These are phyloP conservation scores for Tragopan temminckii DNA, from an alignment of 2,797 vertebrate species.

Conservation along the genomic window DNA sequence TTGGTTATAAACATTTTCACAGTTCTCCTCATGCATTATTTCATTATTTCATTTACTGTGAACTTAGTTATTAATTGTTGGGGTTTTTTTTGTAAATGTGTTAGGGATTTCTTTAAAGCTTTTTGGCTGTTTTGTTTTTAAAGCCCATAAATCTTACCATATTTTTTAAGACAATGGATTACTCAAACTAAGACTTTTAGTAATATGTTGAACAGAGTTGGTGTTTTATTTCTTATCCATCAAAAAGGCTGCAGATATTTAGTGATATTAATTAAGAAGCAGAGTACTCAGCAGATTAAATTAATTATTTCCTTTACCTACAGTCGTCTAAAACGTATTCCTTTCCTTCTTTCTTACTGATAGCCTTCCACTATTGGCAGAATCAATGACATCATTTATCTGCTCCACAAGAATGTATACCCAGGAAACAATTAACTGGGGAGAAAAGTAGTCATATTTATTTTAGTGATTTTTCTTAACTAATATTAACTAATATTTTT, in stretches of 20 bases:
- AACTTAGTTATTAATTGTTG: constrained; percentile 13
- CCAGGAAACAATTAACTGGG: constrained; percentile 62
- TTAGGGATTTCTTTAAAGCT: constrained; percentile 29
- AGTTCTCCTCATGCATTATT: not conserved
- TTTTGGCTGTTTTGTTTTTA: constrained; percentile 40
- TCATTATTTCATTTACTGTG: constrained; percentile 16
- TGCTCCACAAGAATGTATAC: constrained; percentile 56
- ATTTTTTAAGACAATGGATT: constrained; percentile 8
- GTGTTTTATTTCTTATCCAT: constrained; percentile 8
- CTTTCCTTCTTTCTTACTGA: constrained; percentile 40
- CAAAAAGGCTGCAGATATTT: not conserved
- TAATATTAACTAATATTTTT: constrained; percentile 32
- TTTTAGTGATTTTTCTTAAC: constrained; percentile 53
- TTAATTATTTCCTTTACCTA: not conserved
- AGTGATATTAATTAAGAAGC: not conserved
- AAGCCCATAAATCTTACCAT: not conserved
- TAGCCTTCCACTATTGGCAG: constrained; percentile 36
- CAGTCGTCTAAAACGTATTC: not conserved
- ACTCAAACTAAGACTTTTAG: not conserved
- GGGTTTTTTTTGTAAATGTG: not conserved
- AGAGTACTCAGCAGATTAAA: not conserved
- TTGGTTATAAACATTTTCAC: constrained; percentile 28
- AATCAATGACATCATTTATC: constrained; percentile 63
- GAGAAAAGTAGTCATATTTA: constrained; percentile 18
- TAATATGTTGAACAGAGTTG: not conserved